Evolutionary conservation across 2,113 vertebrate species (phyloP), one percentile per base, ranked within the genome.

Genomic region (Bos taurus): DNA sequence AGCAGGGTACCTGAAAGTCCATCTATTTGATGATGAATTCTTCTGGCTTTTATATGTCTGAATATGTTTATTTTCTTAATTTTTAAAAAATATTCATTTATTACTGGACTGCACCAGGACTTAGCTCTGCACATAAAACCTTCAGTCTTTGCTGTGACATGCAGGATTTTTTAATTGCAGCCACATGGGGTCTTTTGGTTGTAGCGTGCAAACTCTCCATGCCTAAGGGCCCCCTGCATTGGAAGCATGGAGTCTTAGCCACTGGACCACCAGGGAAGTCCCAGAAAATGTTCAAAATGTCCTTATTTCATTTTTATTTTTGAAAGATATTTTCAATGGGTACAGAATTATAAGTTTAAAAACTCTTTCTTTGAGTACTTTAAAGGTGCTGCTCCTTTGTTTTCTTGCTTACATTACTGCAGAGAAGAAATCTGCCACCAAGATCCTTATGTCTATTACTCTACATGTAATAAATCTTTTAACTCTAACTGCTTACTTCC

Each of bases 321-420:
- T 92, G 48, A 84, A 92, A 88, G 30, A 84, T 54, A 87, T 84
- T 88, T 88, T 95, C 26, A 21, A 40, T 92, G 48, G 57, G 48
- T 71, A 43, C 12, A 94, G n/a, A 91, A 52, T 81, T 50, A 43
- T 64, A 78, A 40, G 30, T 85, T 56, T 78, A 59, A 26, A 93
- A 50, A 19, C 59, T 88, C 26, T 89, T 21, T 62, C 28, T 91
- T 59, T 59, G 15, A 36, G 78, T 62, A 88, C 26, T 95, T 43
- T 48, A 67, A 59, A 89, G 33, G 21, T 88, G 33, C 15, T 59
- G 25, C 13, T 59, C 74, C 6, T 50, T 48, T 57, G 33, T 78
- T 74, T 88, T 91, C 60, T 94, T 43, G 2, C 16, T 77, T 74
- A 59, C 6, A 36, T 48, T 26, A n/a, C n/a, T 81, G 62, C 54